Conservation (phyloP, 2,113 vertebrate genomes). For the Vicugna pacos region DNA sequence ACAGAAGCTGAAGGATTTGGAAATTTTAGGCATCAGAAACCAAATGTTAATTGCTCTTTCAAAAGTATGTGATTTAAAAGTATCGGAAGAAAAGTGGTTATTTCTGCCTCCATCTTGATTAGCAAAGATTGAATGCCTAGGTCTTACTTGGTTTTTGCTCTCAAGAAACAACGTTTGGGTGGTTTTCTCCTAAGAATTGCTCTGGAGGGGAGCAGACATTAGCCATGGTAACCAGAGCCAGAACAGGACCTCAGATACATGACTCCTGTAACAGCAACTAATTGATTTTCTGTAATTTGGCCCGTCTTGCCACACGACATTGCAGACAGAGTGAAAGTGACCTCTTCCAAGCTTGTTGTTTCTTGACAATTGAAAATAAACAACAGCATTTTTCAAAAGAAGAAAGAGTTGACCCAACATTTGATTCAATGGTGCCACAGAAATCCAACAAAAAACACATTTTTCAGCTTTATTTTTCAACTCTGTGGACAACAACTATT, state of each 20-base stretch:
- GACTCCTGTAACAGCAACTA: constrained; percentile 28
- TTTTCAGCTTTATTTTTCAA: constrained; percentile 57
- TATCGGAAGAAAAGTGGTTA: constrained; percentile 28
- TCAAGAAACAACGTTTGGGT: background rate
- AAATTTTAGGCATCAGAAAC: constrained; percentile 54
- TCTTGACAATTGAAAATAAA: constrained; percentile 68
- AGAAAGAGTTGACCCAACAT: constrained; percentile 57
- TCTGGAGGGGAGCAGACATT: background rate
- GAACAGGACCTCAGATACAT: background rate
- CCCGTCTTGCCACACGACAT: constrained; percentile 50
- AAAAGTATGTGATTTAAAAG: constrained; percentile 36
- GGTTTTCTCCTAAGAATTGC: constrained; percentile 41
- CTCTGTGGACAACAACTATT: constrained; percentile 35
- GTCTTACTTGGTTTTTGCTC: constrained; percentile 15
- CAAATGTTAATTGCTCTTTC: constrained; percentile 59
- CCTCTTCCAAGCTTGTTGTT: constrained; percentile 41
- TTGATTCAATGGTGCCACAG: constrained; percentile 40
- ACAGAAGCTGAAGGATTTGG: constrained; percentile 61
- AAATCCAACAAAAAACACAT: constrained; percentile 60
- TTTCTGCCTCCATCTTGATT: constrained; percentile 32
- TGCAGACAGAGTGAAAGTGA: constrained; percentile 68
- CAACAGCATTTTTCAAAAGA: constrained; percentile 60
- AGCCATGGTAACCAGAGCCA: background rate
- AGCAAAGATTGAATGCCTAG: background rate
- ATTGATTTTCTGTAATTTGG: constrained; percentile 40